Evolutionary conservation across 37 sponge, comb jelly and placozoan species (phyloP).

Genomic region (Tethya wilhelma): DNA sequence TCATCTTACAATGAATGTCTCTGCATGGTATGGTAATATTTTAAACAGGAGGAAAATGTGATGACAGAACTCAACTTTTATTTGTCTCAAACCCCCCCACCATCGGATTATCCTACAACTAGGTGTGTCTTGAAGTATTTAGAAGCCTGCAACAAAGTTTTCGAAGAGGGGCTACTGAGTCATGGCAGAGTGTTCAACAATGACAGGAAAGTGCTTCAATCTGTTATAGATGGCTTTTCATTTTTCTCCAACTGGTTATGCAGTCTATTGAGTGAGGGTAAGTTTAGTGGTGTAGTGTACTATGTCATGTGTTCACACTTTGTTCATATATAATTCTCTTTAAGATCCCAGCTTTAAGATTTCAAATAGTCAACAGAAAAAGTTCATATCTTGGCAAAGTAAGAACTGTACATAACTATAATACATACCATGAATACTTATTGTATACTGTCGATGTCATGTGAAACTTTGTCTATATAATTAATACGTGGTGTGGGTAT

Average conservation of each 20-base stretch:
- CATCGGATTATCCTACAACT: background rate
- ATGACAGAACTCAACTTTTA: slow-evolving; percentile 18
- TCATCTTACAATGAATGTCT: no score
- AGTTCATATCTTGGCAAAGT: slow-evolving; percentile 39
- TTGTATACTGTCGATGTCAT: no score
- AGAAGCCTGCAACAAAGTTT: slow-evolving; percentile 28
- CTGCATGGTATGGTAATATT: background rate
- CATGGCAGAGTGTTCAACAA: background rate
- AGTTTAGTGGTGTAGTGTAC: background rate
- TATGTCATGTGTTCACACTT: no score
- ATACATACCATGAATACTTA: no score
- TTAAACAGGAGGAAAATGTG: slow-evolving; percentile 35
- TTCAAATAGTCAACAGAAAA: background rate
- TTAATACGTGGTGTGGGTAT: background rate
- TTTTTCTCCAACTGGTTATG: slow-evolving; percentile 20
- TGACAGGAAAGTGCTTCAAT: background rate
- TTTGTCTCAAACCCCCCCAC: background rate
- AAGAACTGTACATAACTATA: background rate
- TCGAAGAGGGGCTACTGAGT: slow-evolving; percentile 25
- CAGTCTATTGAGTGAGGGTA: slow-evolving; percentile 5
- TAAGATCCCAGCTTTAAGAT: background rate
- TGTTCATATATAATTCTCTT: background rate
- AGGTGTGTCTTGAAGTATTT: background rate
- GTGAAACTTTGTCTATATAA: slow-evolving; percentile 12
- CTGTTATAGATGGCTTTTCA: slow-evolving; percentile 9